Conservation (phyloP, 2,797 vertebrate species). For the Natrix natrix region DNA sequence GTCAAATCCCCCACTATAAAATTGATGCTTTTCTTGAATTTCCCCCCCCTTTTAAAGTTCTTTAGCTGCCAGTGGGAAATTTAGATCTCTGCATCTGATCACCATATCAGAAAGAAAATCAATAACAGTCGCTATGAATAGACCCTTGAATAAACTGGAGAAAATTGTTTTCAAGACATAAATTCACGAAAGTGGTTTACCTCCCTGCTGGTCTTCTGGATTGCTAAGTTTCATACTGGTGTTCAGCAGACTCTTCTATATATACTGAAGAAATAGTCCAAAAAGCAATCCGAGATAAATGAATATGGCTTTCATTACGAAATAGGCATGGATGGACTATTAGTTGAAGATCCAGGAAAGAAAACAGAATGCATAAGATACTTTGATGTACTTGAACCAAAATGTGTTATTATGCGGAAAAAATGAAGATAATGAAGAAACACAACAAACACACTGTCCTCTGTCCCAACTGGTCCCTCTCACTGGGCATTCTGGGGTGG, state of each 20-base stretch:
- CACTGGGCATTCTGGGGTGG: neutral
- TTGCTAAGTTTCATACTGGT: conserved; percentile 2
- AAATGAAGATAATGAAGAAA: neutral
- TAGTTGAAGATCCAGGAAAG: conserved; percentile 20
- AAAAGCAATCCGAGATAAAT: conserved; percentile 22
- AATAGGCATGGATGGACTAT: conserved; percentile 8
- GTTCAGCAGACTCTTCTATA: conserved; percentile 39
- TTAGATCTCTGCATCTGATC: neutral
- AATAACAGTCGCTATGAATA: neutral
- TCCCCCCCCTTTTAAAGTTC: neutral
- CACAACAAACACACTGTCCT: neutral
- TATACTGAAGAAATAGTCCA: neutral
- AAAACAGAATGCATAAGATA: neutral
- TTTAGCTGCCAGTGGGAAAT: neutral
- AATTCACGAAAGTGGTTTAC: neutral
- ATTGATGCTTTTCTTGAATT: neutral
- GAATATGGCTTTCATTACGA: conserved; percentile 17
- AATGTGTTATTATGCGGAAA: neutral
- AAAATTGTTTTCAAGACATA: neutral
- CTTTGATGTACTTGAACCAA: conserved; percentile 14
- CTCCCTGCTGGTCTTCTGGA: neutral
- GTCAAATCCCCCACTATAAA: neutral
- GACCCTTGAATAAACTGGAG: neutral
- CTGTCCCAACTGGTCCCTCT: neutral
- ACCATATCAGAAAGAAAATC: neutral